phyloP scores from a whole-genome alignment of 2,113 vertebrate genomes.

The Pholis gunnellus region DNA sequence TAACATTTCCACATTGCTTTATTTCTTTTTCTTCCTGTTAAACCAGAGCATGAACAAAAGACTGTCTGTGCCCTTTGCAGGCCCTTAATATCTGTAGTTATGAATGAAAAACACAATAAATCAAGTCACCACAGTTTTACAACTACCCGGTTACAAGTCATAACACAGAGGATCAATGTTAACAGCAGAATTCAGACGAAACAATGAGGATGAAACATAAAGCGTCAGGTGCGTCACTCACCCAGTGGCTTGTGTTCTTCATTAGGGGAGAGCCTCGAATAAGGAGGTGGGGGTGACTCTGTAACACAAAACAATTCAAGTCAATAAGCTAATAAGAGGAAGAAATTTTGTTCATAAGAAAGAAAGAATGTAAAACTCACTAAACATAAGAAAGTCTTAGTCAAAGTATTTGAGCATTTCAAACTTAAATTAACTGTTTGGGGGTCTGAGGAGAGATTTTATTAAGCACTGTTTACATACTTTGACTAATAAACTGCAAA shows the following conservation, averaged over 20 bases:
- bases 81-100: constrained; percentile 12
- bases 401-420: not conserved
- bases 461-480: not conserved
- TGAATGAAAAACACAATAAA: not conserved
- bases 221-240: constrained; percentile 78
- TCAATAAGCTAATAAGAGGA: constrained; percentile 42
- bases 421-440: not conserved
- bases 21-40: constrained; percentile 86
- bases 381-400: not conserved
- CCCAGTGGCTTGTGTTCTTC: constrained; percentile 99
- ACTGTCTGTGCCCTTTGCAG: constrained; percentile 48
- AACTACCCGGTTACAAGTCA: constrained; percentile 7
- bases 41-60: constrained; percentile 81
- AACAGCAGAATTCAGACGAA: not conserved
- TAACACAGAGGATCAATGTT: not conserved
- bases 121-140: not conserved
- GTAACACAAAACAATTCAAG: constrained; percentile 82
- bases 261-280: constrained; percentile 95
- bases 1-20: constrained; percentile 91
- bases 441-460: not conserved
- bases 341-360: not conserved
- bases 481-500: not conserved
- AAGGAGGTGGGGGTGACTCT: constrained; percentile 99
- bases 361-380: constrained; percentile 1
- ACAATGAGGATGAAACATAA: constrained; percentile 3